Percentiles rank a stretch among this genome's conserved stretches.
Conservation (phyloP, 53 echinoderm and acorn worm species). For the Antedon mediterranea region DNA sequence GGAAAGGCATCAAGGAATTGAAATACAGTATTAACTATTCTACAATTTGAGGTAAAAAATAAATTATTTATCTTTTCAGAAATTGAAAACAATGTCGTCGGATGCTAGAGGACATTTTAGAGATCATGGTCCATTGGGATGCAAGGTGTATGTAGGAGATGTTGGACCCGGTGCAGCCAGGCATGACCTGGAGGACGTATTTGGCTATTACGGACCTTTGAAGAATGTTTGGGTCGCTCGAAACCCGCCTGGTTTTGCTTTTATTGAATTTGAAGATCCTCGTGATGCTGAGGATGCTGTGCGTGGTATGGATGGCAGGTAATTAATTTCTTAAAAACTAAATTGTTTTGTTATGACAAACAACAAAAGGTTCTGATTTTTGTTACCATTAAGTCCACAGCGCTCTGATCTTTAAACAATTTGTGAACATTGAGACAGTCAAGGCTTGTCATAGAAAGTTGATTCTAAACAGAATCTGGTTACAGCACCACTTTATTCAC, state of each 20-base stretch:
- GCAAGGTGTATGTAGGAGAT: constrained; percentile 88
- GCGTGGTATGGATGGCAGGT: constrained; percentile 54
- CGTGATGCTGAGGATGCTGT: constrained; percentile 75
- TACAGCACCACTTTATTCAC: no score
- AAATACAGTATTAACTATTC: no score
- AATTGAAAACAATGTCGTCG: no score
- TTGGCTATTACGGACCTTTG: constrained; percentile 38
- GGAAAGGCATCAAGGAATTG: no score
- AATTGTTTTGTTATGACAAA: not conserved
- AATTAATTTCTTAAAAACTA: constrained; percentile 2
- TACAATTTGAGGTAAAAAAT: no score
- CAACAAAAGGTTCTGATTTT: not conserved
- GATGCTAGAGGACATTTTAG: constrained; percentile 11
- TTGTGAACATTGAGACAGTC: no score
- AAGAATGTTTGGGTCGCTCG: constrained; percentile 85
- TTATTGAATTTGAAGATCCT: constrained; percentile 64
- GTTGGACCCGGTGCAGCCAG: constrained; percentile 43
- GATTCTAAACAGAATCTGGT: no score
- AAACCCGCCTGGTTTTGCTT: constrained; percentile 93
- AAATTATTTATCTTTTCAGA: no score
- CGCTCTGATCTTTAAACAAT: not conserved
- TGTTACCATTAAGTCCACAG: no score
- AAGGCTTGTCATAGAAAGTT: no score
- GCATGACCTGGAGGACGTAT: constrained; percentile 52
- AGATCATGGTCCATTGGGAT: constrained; percentile 35